phyloP scores from a whole-genome alignment of 2,113 vertebrate species.

The Indri indri region DNA sequence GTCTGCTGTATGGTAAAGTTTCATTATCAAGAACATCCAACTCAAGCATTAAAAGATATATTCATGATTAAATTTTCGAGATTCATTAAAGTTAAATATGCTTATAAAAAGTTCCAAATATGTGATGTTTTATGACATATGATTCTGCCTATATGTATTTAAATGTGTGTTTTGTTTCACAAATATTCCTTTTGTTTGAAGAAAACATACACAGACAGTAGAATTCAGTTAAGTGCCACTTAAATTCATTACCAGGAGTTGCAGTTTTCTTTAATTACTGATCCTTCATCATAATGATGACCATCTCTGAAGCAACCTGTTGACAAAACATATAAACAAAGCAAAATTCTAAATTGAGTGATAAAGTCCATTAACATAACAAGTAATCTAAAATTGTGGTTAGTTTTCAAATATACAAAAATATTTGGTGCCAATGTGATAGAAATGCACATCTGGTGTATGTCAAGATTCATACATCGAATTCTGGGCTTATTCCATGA shows the following conservation, averaged over 20 bases:
- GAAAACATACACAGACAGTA: background rate
- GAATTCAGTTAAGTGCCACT: constrained; percentile 46
- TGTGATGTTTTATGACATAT: background rate
- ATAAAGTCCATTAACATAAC: constrained; percentile 17
- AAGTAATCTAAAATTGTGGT: background rate
- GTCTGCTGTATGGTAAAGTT: background rate
- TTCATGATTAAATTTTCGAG: background rate
- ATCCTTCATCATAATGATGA: constrained; percentile 82
- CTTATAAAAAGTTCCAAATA: background rate
- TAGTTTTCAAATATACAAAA: background rate
- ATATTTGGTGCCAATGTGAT: background rate
- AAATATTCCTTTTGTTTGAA: background rate
- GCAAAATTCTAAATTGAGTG: constrained; percentile 33
- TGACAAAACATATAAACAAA: constrained; percentile 68
- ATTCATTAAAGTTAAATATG: background rate
- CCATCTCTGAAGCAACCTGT: constrained; percentile 85
- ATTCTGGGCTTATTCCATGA: background rate
- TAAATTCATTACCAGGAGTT: constrained; percentile 85
- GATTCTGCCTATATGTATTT: background rate
- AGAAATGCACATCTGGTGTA: background rate
- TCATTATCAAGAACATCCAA: background rate
- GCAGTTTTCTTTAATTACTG: constrained; percentile 86
- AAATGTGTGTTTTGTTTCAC: background rate
- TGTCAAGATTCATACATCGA: background rate
- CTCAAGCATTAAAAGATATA: background rate